Evolutionary conservation across 2,888 invertebrate genomes (phyloP).

Genomic region (Phragmatobia fuliginosa): DNA sequence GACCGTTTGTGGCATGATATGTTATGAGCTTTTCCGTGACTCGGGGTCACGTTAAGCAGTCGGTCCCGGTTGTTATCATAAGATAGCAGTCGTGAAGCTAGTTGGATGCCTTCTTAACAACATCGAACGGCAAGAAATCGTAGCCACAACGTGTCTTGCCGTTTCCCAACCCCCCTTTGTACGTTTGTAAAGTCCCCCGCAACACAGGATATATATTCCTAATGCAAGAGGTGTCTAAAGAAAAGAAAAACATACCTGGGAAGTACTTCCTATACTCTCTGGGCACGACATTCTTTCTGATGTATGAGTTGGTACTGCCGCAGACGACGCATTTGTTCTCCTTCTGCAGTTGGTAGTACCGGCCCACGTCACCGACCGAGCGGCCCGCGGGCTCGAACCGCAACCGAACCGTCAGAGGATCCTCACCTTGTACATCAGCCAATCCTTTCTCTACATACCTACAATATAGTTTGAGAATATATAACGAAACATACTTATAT

Average conservation of each 20-base stretch:
- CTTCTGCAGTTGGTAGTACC: conserved; percentile 90
- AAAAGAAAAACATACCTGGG: conserved; percentile 88
- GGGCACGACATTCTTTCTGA: conserved; percentile 93
- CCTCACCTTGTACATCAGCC: conserved; percentile 72
- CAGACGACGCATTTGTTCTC: conserved; percentile 93
- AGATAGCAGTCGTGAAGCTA: too few relatives aligned
- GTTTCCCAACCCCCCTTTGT: too few relatives aligned
- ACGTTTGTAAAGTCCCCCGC: too few relatives aligned
- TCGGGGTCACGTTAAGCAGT: too few relatives aligned
- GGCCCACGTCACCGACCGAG: conserved; percentile 89
- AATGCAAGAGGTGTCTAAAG: too few relatives aligned
- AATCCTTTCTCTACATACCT: conserved; percentile 85
- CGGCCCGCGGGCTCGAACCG: conserved; percentile 93
- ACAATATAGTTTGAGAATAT: conserved; percentile 10
- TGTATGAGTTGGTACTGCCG: conserved; percentile 89
- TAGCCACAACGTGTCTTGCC: too few relatives aligned
- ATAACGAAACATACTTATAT: neutral
- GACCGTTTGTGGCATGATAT: too few relatives aligned
- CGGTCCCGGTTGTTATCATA: too few relatives aligned
- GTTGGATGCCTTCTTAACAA: too few relatives aligned
- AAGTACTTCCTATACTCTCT: conserved; percentile 93
- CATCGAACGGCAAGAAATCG: too few relatives aligned
- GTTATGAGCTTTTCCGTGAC: too few relatives aligned
- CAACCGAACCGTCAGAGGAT: conserved; percentile 89
- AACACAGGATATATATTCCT: too few relatives aligned